Conservation (phyloP, 2,113 vertebrate species). For the Rafetus swinhoei region DNA sequence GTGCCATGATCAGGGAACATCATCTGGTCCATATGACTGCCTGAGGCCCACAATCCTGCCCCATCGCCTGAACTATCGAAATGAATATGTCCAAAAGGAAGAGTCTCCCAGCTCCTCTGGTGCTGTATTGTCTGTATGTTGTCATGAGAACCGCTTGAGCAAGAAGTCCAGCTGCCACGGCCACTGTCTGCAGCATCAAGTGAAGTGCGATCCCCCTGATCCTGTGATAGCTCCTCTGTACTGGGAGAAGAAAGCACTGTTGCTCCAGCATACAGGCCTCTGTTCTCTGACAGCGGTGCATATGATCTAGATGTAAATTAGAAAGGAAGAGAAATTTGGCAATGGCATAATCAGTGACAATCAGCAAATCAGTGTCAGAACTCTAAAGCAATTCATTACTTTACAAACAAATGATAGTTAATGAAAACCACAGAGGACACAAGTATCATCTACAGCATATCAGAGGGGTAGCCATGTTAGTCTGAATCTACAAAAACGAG, state of each 20-base stretch:
- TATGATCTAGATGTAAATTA: conserved; percentile 82
- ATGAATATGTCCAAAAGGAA: conserved; percentile 86
- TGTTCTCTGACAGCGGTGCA: conserved; percentile 89
- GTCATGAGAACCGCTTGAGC: conserved; percentile 97
- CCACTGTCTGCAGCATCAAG: conserved; percentile 97
- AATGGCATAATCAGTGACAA: not conserved
- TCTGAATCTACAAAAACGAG: too few species aligned
- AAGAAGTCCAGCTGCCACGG: conserved; percentile 98
- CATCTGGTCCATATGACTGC: conserved; percentile 81
- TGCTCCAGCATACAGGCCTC: conserved; percentile 88
- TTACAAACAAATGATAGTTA: not conserved
- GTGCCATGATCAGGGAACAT: conserved; percentile 82
- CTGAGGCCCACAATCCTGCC: conserved; percentile 80
- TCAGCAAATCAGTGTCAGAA: not conserved
- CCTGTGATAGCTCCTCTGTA: conserved; percentile 95
- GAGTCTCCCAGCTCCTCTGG: conserved; percentile 95
- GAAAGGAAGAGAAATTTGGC: not conserved
- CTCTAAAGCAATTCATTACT: not conserved
- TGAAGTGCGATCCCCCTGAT: conserved; percentile 95
- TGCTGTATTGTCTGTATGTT: conserved; percentile 98
- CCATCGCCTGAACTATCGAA: conserved; percentile 82
- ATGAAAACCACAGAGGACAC: not conserved
- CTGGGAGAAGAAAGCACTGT: conserved; percentile 95
- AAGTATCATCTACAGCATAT: not conserved
- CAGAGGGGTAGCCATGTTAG: too few species aligned